Conservation (phyloP, 2,113 vertebrate species). For the Strigops habroptila region DNA sequence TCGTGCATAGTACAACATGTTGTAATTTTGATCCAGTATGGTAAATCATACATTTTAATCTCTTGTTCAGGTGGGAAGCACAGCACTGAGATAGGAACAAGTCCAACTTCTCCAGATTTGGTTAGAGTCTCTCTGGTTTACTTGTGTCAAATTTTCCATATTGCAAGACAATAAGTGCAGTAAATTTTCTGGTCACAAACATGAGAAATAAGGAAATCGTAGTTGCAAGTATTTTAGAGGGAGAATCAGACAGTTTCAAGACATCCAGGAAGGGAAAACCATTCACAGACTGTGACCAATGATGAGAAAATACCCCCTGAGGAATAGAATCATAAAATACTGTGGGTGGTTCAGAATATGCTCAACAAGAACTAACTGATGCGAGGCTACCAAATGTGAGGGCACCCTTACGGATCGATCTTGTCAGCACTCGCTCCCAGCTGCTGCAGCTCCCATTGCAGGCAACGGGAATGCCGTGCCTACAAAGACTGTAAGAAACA, state of each 20-base stretch:
- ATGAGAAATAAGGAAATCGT: background rate
- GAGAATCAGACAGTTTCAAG: background rate
- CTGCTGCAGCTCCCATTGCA: background rate
- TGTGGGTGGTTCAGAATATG: background rate
- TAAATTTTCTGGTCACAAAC: background rate
- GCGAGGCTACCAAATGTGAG: background rate
- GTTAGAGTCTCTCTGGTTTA: background rate
- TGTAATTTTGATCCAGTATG: background rate
- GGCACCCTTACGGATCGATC: background rate
- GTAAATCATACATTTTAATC: background rate
- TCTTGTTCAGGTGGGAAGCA: background rate
- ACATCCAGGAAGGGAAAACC: background rate
- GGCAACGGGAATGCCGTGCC: background rate
- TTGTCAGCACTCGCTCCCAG: rapidly evolving
- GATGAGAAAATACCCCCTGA: background rate
- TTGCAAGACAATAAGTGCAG: background rate
- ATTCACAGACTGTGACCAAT: background rate
- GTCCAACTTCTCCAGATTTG: background rate
- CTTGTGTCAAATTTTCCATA: background rate
- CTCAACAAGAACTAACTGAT: background rate
- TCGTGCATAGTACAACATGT: background rate
- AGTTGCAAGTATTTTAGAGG: background rate
- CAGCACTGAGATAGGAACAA: background rate
- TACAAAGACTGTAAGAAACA: background rate
- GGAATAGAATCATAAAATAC: background rate